phyloP scores from a whole-genome alignment of 2,888 invertebrate genomes.

The Panorpa germanica region DNA sequence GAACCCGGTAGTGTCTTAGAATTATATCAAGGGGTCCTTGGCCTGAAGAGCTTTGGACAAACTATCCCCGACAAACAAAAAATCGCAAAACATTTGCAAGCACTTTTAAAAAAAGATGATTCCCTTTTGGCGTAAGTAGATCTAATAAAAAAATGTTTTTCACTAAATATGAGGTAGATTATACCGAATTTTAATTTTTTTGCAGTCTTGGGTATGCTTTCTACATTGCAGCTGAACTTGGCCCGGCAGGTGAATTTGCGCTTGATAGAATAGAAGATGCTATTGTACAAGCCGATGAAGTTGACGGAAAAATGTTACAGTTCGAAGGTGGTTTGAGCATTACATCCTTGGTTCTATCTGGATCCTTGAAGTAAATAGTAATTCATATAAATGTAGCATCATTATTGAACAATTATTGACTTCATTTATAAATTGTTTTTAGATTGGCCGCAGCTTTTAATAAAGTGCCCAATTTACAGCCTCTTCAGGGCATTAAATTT shows the following conservation, averaged over 20 bases:
- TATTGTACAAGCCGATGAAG: constrained; percentile 90
- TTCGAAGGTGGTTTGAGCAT: constrained; percentile 82
- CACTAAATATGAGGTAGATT: background rate
- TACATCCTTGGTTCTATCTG: constrained; percentile 42
- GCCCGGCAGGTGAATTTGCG: constrained; percentile 41
- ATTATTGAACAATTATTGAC: constrained; percentile 2
- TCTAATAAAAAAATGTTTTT: constrained; percentile 7
- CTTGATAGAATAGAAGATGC: constrained; percentile 75
- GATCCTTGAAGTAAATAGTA: constrained; percentile 26
- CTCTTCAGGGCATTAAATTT: constrained; percentile 72
- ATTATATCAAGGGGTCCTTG: constrained; percentile 52
- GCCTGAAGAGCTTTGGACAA: constrained; percentile 47
- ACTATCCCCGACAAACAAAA: constrained; percentile 42
- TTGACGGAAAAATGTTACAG: constrained; percentile 70
- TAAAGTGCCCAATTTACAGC: constrained; percentile 47
- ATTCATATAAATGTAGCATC: constrained; percentile 3
- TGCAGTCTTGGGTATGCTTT: constrained; percentile 69
- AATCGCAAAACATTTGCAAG: constrained; percentile 50
- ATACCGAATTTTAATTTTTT: constrained; percentile 12
- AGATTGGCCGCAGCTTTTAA: constrained; percentile 39
- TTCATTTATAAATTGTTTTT: constrained; percentile 11
- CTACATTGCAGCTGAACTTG: constrained; percentile 58
- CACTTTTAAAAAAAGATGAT: constrained; percentile 70
- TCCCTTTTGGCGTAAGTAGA: constrained; percentile 42
- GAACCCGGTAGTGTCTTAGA: constrained; percentile 47